phyloP scores from a whole-genome alignment of 2,888 invertebrate species.

The Mycogona germanica region DNA sequence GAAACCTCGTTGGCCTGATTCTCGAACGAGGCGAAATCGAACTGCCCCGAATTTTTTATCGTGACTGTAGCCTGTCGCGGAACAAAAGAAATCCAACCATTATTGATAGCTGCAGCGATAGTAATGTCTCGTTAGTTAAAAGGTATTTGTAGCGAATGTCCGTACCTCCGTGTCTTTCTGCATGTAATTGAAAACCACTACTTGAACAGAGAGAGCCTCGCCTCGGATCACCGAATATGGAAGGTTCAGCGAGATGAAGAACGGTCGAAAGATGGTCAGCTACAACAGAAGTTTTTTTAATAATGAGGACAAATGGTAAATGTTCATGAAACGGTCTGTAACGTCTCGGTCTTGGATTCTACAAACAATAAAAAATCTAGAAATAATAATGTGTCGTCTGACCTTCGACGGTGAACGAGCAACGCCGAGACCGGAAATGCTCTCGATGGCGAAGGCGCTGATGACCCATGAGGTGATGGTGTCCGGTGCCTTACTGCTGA shows the following conservation, averaged over 20 bases:
- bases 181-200: conserved; percentile 79
- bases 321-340: not conserved
- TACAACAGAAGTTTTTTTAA: too few species aligned
- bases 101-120: not conserved
- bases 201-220: conserved; percentile 77
- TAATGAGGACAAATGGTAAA: conserved; percentile 23
- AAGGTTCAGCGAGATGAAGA: conserved; percentile 72
- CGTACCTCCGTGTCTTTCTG: conserved; percentile 49
- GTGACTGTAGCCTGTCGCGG: conserved; percentile 54
- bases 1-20: conserved; percentile 21
- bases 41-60: conserved; percentile 57
- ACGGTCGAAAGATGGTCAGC: conserved; percentile 65
- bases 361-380: conserved; percentile 20
- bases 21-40: conserved; percentile 31
- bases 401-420: conserved; percentile 50
- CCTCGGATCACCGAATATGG: conserved; percentile 80
- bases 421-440: conserved; percentile 60
- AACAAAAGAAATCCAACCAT: not conserved
- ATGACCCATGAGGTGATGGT: conserved; percentile 74
- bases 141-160: too few species aligned
- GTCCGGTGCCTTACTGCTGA: conserved; percentile 57
- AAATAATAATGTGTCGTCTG: not conserved
- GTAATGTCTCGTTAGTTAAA: too few species aligned
- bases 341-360: not conserved
- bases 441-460: conserved; percentile 68